phyloP scores from a whole-genome alignment of 2,797 vertebrate genomes.

The Phrynocephalus forsythii region DNA sequence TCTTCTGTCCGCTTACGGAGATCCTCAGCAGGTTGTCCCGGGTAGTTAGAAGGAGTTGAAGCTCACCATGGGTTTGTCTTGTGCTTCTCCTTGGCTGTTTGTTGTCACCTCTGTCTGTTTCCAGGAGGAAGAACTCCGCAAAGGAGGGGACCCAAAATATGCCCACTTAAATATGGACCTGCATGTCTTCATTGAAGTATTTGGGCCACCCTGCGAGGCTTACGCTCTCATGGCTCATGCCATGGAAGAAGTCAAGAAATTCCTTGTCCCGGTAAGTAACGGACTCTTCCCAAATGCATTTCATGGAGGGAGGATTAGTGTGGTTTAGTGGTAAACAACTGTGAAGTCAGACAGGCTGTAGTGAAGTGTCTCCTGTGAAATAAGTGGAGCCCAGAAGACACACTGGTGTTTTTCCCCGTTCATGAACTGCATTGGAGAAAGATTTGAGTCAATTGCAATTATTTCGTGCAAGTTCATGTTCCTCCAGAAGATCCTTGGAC shows the following conservation, averaged over 20 bases:
- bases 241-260: slow-evolving; percentile 99
- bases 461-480: not conserved
- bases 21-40: not conserved
- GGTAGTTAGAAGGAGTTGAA: no score
- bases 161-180: slow-evolving; percentile 95
- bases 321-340: no score
- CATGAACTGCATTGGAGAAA: not conserved
- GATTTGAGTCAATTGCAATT: not conserved
- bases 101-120: not conserved
- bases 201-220: slow-evolving; percentile 93
- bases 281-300: not conserved
- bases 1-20: not conserved
- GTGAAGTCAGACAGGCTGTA: not conserved
- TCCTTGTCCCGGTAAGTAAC: slow-evolving; percentile 91
- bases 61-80: not conserved
- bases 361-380: not conserved
- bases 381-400: not conserved
- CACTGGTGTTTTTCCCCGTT: no score
- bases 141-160: slow-evolving; percentile 95
- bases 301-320: not conserved
- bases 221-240: slow-evolving; percentile 97
- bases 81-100: not conserved
- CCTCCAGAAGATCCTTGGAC: not conserved
- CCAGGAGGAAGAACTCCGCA: slow-evolving; percentile 95
- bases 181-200: slow-evolving; percentile 97